phyloP scores from a whole-genome alignment of 2,888 invertebrate species.

The Habroteleia sp. region DNA sequence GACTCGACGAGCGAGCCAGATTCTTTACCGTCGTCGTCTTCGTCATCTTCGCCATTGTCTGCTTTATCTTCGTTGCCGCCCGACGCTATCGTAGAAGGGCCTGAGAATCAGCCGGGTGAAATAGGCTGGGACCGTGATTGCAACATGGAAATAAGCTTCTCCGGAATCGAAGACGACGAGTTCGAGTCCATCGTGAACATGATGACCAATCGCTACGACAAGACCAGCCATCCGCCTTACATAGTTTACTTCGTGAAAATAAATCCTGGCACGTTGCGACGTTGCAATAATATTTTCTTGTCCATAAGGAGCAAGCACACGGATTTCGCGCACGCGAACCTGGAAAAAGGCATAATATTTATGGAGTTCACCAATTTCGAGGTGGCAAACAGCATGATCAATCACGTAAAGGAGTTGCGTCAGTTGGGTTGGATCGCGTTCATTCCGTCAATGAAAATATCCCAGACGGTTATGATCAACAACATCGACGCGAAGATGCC shows the following conservation, averaged over 20 bases:
- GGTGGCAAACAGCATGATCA: slow-evolving; percentile 15
- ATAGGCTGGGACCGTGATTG: too few species aligned
- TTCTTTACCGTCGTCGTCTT: too few species aligned
- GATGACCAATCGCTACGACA: slow-evolving; percentile 28
- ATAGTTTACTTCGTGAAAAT: slow-evolving; percentile 36
- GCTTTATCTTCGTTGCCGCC: too few species aligned
- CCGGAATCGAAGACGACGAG: too few species aligned
- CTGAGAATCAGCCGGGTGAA: too few species aligned
- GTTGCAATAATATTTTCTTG: slow-evolving; percentile 29
- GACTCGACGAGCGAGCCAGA: too few species aligned
- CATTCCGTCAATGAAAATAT: slow-evolving; percentile 35
- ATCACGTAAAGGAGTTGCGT: slow-evolving; percentile 20
- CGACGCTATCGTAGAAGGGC: too few species aligned
- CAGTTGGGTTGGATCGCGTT: slow-evolving; percentile 40
- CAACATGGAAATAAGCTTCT: too few species aligned
- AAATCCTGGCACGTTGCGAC: not conserved
- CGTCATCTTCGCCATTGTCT: too few species aligned
- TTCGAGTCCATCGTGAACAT: too few species aligned
- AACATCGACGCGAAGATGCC: slow-evolving; percentile 21
- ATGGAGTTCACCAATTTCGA: slow-evolving; percentile 38
- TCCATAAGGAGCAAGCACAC: slow-evolving; percentile 16
- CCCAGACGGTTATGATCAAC: slow-evolving; percentile 22
- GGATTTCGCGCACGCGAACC: slow-evolving; percentile 5
- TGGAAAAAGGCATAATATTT: slow-evolving; percentile 19
- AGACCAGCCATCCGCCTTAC: slow-evolving; percentile 28